These are phyloP conservation scores for Troglohyphantes excavatus DNA, from an alignment of 2,888 invertebrate species.

Conservation along the genomic window DNA sequence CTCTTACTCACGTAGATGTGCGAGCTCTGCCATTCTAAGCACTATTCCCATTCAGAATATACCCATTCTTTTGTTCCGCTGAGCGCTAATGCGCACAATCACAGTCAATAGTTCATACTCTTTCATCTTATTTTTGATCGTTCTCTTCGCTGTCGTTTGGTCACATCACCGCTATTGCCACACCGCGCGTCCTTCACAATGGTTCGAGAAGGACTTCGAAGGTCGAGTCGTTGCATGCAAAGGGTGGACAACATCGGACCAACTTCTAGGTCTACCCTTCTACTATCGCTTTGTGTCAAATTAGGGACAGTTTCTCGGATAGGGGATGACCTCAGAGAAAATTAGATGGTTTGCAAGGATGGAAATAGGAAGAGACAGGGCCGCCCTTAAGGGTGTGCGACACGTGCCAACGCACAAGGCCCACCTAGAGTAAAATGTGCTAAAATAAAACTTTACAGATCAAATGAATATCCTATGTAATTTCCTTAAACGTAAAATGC, in stretches of 20 bases:
- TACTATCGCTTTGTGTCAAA: constrained; percentile 22
- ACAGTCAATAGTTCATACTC: background rate
- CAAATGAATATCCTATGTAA: too few species aligned
- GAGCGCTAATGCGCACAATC: background rate
- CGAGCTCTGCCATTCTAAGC: background rate
- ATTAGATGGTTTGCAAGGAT: too few species aligned
- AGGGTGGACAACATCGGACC: background rate
- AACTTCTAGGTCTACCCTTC: constrained; percentile 9
- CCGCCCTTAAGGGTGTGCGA: too few species aligned
- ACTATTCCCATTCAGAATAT: background rate
- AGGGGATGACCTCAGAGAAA: constrained; percentile 2
- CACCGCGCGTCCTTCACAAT: constrained; percentile 29
- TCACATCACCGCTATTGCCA: constrained; percentile 20
- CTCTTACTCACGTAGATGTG: background rate
- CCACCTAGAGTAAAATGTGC: too few species aligned
- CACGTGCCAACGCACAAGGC: too few species aligned
- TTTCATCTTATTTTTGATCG: background rate
- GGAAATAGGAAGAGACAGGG: too few species aligned
- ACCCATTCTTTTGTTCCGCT: constrained; percentile 39
- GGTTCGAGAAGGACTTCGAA: constrained; percentile 29
- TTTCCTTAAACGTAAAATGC: too few species aligned
- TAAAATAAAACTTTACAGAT: too few species aligned
- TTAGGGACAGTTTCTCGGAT: constrained; percentile 7
- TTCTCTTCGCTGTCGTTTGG: background rate
- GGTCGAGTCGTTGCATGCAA: constrained; percentile 8